Evolutionary conservation across 2,113 vertebrate species (phyloP), one percentile per base, ranked within the genome.

Genomic region (Formicarius rufipectus): DNA sequence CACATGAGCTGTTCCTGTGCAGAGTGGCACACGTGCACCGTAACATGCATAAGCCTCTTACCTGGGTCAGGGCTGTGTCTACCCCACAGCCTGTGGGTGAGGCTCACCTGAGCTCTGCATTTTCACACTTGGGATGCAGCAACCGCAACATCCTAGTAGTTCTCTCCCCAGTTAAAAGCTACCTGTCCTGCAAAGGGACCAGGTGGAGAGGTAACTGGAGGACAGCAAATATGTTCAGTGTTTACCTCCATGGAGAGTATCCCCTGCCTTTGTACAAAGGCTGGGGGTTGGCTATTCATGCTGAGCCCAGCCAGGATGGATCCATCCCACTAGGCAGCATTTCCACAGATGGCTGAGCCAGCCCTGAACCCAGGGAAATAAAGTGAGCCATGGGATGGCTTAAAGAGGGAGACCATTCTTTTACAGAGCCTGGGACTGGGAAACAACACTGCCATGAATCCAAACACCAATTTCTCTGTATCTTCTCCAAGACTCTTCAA

Each of bases 21-120:
- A 56, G 75, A 2, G 0, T 3, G 5, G 63, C 52, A 55, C 2
- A 3, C 0, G 0, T n/a, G 53, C 3, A 1, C 52, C 2, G 0
- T 50, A 75, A 71, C 30, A 39, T 21, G 7, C 14, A 3, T 40
- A 68, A 80, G 35, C 40, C n/a, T 85, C 71, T 79, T 52, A 66
- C 14, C 21, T 5, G 5, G 33, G 37, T 35, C 68, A 76, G 18
- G 23, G n/a, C 10, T 68, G 39, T 0, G 2, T 27, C 53, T 17
- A 56, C 19, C 40, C 39, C 35, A 42, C 35, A 68, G 58, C 30
- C 37, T 0, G 2, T 12, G 37, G 47, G 30, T 50, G 15, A 79
- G 33, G n/a, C 20, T 72, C 64, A 84, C 82, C 62, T 33, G 11
- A 71, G 47, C 55, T 77, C 47, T 40, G 44, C 59, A 22, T 47